Evolutionary conservation across 2,113 vertebrate species (phyloP).

Genomic region (Oncorhynchus masou): DNA sequence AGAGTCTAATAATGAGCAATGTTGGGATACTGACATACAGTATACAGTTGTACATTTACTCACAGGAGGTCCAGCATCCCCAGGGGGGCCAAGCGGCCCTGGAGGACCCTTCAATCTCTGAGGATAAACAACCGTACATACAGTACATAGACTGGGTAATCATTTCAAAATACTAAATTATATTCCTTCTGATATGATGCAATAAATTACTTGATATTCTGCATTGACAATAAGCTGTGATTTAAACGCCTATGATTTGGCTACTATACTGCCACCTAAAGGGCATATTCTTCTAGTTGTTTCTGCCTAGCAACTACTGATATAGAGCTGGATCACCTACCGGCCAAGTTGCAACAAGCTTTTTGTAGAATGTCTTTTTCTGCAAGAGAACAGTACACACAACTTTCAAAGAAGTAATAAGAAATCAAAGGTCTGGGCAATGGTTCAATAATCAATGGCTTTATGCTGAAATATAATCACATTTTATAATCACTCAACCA

Average conservation of each 20-base stretch:
- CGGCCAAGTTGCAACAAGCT: slow-evolving; percentile 69
- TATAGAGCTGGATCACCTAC: slow-evolving; percentile 49
- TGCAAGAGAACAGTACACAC: slow-evolving; percentile 34
- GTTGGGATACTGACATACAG: background rate
- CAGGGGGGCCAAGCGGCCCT: slow-evolving; percentile 64
- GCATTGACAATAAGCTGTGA: background rate
- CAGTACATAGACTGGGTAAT: no score
- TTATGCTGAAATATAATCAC: background rate
- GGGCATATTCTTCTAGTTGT: no score
- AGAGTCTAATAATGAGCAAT: background rate
- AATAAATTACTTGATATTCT: background rate
- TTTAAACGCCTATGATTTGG: background rate
- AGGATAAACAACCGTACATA: background rate
- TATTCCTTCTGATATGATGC: no score
- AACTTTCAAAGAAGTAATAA: background rate
- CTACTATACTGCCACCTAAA: no score
- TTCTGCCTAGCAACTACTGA: no score
- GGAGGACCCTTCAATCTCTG: slow-evolving; percentile 65
- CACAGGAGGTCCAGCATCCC: slow-evolving; percentile 68
- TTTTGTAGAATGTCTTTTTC: slow-evolving; percentile 74
- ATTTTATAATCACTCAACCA: background rate
- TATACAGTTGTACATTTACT: slow-evolving; percentile 24
- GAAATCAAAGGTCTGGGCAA: background rate
- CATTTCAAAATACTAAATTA: no score
- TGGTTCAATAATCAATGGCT: background rate